A percentile compares a stretch with the other conserved stretches of the same genome.
Evolutionary conservation across 1,140 invertebrate genomes (phyloP).

Genomic region (Pectinophora gossypiella): DNA sequence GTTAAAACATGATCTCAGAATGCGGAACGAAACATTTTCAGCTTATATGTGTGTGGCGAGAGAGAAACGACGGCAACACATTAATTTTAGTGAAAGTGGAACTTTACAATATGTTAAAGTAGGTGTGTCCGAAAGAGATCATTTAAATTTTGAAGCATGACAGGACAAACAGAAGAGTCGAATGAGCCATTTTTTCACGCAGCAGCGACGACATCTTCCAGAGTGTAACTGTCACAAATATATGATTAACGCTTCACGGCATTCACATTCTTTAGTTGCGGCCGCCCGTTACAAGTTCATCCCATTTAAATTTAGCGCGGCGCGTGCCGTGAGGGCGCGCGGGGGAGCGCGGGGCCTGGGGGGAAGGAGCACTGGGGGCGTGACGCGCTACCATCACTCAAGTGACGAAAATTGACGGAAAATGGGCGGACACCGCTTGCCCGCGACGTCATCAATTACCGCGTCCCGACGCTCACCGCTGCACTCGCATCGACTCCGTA

Average conservation of each 20-base stretch:
- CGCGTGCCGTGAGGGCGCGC: constrained; percentile 56
- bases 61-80: too few relatives aligned
- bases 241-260: constrained; percentile 66
- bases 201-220: constrained; percentile 37
- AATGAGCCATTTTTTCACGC: constrained; percentile 23
- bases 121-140: not conserved
- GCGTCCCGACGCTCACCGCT: constrained; percentile 60
- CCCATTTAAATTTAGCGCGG: constrained; percentile 70
- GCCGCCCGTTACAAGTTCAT: constrained; percentile 69
- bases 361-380: constrained; percentile 32
- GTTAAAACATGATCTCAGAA: too few relatives aligned
- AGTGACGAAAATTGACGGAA: constrained; percentile 75
- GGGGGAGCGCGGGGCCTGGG: constrained; percentile 15
- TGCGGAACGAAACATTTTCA: too few relatives aligned
- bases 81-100: too few relatives aligned
- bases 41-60: too few relatives aligned
- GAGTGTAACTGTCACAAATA: constrained; percentile 64
- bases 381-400: constrained; percentile 67
- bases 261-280: constrained; percentile 54
- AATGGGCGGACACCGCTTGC: constrained; percentile 70
- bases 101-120: too few relatives aligned
- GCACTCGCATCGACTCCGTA: constrained; percentile 30
- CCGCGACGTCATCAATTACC: constrained; percentile 72
- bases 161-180: constrained; percentile 24
- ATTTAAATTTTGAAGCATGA: constrained; percentile 11